Conservation (phyloP, 2,888 invertebrate genomes). For the Troides oblongomaculatus region DNA sequence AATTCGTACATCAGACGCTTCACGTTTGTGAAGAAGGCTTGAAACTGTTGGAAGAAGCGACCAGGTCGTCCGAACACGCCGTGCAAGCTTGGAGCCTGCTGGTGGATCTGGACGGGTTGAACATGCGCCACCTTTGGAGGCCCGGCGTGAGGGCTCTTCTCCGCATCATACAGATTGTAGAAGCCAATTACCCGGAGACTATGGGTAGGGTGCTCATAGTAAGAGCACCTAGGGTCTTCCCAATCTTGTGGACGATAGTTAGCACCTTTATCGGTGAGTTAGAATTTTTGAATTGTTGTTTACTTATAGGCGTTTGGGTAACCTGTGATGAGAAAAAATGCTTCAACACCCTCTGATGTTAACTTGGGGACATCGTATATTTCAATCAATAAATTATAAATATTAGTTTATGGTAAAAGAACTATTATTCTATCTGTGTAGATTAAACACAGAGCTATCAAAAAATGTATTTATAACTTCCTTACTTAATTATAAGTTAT, state of each 20-base stretch:
- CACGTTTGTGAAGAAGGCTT: constrained; percentile 96
- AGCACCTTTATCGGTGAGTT: constrained; percentile 92
- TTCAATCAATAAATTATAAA: too few species aligned
- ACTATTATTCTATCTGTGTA: too few species aligned
- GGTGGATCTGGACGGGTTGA: constrained; percentile 95
- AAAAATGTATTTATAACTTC: too few species aligned
- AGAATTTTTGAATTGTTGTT: too few species aligned
- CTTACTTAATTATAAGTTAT: not conserved
- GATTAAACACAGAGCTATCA: too few species aligned
- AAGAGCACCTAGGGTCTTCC: constrained; percentile 95
- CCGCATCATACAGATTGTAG: constrained; percentile 85
- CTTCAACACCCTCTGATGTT: too few species aligned
- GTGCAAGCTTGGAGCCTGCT: constrained; percentile 94
- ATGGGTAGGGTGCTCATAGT: constrained; percentile 95
- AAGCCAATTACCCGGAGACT: constrained; percentile 97
- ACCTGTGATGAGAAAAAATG: too few species aligned
- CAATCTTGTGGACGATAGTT: constrained; percentile 96
- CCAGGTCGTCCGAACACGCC: constrained; percentile 88
- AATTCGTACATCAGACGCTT: constrained; percentile 79
- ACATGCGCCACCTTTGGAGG: constrained; percentile 97
- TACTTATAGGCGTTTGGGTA: too few species aligned
- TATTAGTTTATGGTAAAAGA: too few species aligned
- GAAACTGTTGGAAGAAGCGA: constrained; percentile 91
- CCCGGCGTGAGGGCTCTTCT: constrained; percentile 90
- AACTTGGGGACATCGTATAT: too few species aligned